These are phyloP conservation scores for Vanessa cardui DNA, from an alignment of 2,888 invertebrate genomes.

Conservation along the genomic window DNA sequence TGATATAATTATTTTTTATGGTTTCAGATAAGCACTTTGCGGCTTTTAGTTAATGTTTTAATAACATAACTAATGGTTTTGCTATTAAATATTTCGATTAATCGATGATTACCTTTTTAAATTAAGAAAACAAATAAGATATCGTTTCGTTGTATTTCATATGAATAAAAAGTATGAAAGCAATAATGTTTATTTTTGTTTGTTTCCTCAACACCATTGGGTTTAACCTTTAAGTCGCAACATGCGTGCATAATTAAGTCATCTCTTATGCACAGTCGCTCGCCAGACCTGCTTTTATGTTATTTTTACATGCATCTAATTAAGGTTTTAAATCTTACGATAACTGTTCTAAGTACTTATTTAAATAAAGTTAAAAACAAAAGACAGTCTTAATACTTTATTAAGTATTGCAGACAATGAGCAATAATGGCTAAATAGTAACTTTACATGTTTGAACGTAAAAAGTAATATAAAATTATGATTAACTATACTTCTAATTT, in stretches of 20 bases:
- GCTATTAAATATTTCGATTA: neutral
- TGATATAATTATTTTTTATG: slow-evolving; percentile 15
- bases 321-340: slow-evolving; percentile 8
- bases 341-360: too few species aligned
- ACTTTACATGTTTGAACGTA: too few species aligned
- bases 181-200: neutral
- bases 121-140: neutral
- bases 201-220: slow-evolving; percentile 18
- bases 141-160: neutral
- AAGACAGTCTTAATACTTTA: too few species aligned
- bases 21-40: neutral
- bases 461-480: too few species aligned
- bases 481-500: too few species aligned
- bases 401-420: too few species aligned
- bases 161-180: neutral
- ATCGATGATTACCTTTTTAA: too few species aligned
- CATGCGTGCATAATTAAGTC: slow-evolving; percentile 32
- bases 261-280: slow-evolving; percentile 30
- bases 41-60: neutral
- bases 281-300: slow-evolving; percentile 14
- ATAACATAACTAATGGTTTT: neutral
- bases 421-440: too few species aligned
- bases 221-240: slow-evolving; percentile 19
- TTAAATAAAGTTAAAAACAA: too few species aligned
- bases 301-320: slow-evolving; percentile 21